Percentiles rank a stretch among this genome's conserved stretches.
Evolutionary conservation across 2,888 invertebrate genomes (phyloP).

Genomic region (Eupithecia dodoneata): DNA sequence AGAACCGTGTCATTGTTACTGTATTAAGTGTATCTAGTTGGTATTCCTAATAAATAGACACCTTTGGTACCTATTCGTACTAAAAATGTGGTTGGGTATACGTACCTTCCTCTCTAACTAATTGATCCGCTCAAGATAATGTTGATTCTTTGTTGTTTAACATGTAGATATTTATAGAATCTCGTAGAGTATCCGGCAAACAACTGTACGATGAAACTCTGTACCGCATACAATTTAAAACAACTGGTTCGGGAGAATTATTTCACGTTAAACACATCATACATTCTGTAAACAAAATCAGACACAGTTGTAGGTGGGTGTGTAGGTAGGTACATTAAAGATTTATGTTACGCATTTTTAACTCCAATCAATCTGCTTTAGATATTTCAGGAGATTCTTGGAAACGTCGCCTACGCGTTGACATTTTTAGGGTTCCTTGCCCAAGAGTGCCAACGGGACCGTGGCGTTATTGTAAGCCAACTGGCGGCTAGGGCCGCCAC

Average conservation of each 20-base stretch:
- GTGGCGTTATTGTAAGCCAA: background rate
- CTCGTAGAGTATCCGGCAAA: conserved; percentile 67
- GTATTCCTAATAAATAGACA: no score
- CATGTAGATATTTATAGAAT: background rate
- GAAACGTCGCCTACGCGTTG: conserved; percentile 16
- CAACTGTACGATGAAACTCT: conserved; percentile 77
- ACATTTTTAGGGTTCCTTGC: background rate
- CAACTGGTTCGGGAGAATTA: conserved; percentile 71
- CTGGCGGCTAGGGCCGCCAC: no score
- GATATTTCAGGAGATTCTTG: conserved; percentile 32
- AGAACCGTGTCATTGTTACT: no score
- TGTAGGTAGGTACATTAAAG: conserved; percentile 60
- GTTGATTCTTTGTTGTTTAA: background rate
- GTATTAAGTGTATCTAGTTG: no score
- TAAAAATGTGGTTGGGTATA: no score
- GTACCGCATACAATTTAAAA: conserved; percentile 73
- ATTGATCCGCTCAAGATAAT: background rate
- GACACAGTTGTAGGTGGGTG: conserved; percentile 66
- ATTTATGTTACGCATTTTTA: conserved; percentile 58
- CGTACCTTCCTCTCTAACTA: background rate
- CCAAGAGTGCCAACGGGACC: background rate
- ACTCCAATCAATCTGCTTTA: conserved; percentile 49
- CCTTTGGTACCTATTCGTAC: no score
- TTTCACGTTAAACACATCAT: conserved; percentile 74
- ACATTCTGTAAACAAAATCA: conserved; percentile 75